These are phyloP conservation scores for Otis tarda DNA, from an alignment of 2,113 vertebrate species.

Conservation along the genomic window DNA sequence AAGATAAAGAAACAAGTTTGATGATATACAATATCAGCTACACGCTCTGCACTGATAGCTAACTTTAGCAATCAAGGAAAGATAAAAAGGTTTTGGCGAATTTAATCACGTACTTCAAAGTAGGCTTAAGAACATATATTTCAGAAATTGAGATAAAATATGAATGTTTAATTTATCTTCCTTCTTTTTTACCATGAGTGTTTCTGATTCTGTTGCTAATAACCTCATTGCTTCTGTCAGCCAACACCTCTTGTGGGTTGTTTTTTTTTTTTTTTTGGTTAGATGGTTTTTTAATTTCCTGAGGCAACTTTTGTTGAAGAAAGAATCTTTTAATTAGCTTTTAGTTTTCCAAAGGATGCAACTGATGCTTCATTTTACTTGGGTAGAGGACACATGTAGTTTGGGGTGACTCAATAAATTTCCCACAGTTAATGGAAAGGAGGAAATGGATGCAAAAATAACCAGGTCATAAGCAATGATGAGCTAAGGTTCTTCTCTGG, in stretches of 20 bases:
- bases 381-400: background rate
- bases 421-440: background rate
- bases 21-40: constrained; percentile 69
- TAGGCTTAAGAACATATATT: constrained; percentile 71
- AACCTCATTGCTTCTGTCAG: constrained; percentile 70
- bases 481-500: background rate
- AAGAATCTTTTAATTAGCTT: constrained; percentile 32
- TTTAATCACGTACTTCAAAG: constrained; percentile 74
- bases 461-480: background rate
- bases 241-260: background rate
- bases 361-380: background rate
- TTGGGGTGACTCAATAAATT: background rate
- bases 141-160: constrained; percentile 71
- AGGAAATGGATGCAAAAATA: background rate
- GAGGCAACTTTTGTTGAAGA: constrained; percentile 23
- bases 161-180: constrained; percentile 72
- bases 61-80: constrained; percentile 72
- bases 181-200: constrained; percentile 40
- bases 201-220: constrained; percentile 67
- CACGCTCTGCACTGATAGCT: constrained; percentile 66
- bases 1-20: constrained; percentile 73
- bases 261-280: background rate
- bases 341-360: background rate
- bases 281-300: background rate
- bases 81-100: constrained; percentile 68